Conservation (phyloP, 2,113 vertebrate species). For the Enhydra lutris region DNA sequence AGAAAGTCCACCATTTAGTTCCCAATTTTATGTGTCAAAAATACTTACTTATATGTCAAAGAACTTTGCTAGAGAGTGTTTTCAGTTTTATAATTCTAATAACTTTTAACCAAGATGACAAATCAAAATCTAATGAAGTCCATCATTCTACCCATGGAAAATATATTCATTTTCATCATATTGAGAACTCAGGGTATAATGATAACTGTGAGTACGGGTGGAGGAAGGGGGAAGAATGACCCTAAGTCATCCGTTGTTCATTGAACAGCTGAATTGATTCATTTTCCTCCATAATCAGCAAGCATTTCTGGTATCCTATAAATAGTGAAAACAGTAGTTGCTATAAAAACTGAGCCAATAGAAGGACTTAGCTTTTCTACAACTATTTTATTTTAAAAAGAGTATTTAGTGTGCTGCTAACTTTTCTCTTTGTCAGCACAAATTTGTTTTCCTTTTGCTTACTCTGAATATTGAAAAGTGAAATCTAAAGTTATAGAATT, state of each 20-base stretch:
- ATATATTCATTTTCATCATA: background rate
- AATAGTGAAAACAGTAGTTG: constrained; percentile 57
- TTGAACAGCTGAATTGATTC: constrained; percentile 70
- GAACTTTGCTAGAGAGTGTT: background rate
- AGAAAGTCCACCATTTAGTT: constrained; percentile 6
- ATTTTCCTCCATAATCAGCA: constrained; percentile 73
- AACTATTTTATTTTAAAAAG: constrained; percentile 71
- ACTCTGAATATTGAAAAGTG: constrained; percentile 50
- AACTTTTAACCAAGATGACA: constrained; percentile 18
- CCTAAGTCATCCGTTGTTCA: constrained; percentile 71
- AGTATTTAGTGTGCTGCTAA: constrained; percentile 60
- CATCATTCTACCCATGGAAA: constrained; percentile 18
- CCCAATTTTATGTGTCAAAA: background rate
- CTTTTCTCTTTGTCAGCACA: constrained; percentile 64
- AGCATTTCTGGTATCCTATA: constrained; percentile 63
- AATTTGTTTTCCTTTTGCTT: constrained; percentile 72
- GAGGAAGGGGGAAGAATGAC: constrained; percentile 39
- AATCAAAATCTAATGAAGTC: background rate
- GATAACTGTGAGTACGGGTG: constrained; percentile 47
- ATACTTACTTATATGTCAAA: background rate
- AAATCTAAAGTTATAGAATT: constrained; percentile 47
- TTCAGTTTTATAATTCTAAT: constrained; percentile 17
- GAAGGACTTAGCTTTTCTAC: constrained; percentile 49
- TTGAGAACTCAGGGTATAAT: background rate
- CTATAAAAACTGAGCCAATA: constrained; percentile 59